Base-by-base conservation (phyloP, 2,113 vertebrate genomes). In the Plestiodon gilberti region DNA sequence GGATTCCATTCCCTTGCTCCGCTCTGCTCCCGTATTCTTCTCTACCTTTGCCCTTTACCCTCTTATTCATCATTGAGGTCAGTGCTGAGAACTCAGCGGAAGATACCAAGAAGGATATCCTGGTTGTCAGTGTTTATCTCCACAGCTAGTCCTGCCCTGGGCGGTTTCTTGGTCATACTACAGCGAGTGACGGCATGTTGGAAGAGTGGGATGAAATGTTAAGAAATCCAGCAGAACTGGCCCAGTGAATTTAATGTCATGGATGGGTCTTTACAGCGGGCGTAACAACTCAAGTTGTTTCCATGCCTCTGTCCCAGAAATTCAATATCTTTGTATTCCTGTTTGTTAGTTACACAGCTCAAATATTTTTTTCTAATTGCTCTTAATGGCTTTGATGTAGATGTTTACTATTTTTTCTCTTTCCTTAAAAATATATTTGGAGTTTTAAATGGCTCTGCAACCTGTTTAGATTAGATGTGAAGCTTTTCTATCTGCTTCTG, bases 311-410 rank as follows among this genome's bases (percentile, higher is more conserved):
- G 70, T 92, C 91, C 91, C 91, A 91, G 89, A 78, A 89, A 93
- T 88, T 93, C 87, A 65, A 52, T 78, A 81, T 93, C 94, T 93
- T 89, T 90, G 48, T 57, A n/a, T n/a, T n/a, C n/a, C 93, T 91
- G 78, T 87, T 91, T 91, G 82, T 88, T 86, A 0, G 1, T 95
- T 96, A 91, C 84, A 86, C 93, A 95, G 95, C 70, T 1, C 22
- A 87, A 89, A 52, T 92, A 90, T 95, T 96, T 91, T 95, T 96
- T 91, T 92, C 89, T 94, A 95, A 52, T 94, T 90, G 77, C 82
- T 91, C 87, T 77, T 43, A 70, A 55, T 93, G 89, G 83, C 91
- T 80, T 18, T 78, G 88, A 71, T 85, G 48, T 22, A 48, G 84
- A 35, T 87, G 52, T 70, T 82, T 70, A 64, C 55, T 93, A 40